Evolutionary conservation across 2,888 invertebrate genomes (phyloP).

Genomic region (Branchellion lobata): DNA sequence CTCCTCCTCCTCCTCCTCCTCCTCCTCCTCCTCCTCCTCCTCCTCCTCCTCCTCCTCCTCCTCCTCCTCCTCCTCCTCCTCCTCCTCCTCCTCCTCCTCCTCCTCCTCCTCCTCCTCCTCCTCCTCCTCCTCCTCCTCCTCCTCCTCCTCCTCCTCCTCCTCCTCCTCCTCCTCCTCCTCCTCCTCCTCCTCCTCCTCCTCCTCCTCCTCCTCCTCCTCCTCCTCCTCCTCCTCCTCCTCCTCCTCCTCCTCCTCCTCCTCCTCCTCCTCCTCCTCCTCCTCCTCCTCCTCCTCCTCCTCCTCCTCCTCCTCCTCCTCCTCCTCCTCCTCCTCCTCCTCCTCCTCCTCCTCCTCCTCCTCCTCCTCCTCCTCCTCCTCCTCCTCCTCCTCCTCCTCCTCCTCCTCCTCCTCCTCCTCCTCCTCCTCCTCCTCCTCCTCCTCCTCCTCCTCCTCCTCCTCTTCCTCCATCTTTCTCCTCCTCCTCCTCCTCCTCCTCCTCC

Average conservation of each 20-base stretch:
- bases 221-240: neutral
- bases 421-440: neutral
- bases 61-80: conserved; percentile 8
- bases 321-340: conserved; percentile 47
- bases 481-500: conserved; percentile 1
- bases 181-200: conserved; percentile 1
- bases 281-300: conserved; percentile 48
- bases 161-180: conserved; percentile 1
- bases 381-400: conserved; percentile 2
- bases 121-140: conserved; percentile 5
- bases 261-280: conserved; percentile 47
- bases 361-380: conserved; percentile 18
- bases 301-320: conserved; percentile 48
- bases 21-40: neutral
- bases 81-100: neutral
- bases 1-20: conserved; percentile 9
- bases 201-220: conserved; percentile 2
- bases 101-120: conserved; percentile 2
- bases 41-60: conserved; percentile 1
- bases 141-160: conserved; percentile 1
- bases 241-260: conserved; percentile 9
- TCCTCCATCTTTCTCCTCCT: too few species aligned
- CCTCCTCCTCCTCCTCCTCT: conserved; percentile 10
- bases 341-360: conserved; percentile 46
- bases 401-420: conserved; percentile 6